phyloP scores from a whole-genome alignment of 2,113 vertebrate species.

The Dryoscopus gambensis region DNA sequence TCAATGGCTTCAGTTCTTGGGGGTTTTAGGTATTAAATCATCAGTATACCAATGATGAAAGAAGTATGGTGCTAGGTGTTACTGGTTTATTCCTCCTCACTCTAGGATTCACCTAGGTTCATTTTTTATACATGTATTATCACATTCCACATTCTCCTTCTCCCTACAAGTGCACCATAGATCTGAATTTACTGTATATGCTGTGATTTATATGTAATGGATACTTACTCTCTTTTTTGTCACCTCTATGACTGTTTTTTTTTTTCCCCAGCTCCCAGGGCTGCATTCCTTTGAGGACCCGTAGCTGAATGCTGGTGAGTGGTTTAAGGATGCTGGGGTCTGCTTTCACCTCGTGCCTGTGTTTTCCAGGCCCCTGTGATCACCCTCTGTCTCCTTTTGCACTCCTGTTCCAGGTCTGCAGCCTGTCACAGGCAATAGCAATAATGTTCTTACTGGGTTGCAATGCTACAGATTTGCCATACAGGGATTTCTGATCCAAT shows the following conservation, averaged over 20 bases:
- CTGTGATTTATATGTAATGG: background rate
- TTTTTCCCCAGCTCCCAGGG: background rate
- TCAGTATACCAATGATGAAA: background rate
- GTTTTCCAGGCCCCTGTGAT: background rate
- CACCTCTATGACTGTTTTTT: fast-evolving
- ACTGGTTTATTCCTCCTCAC: background rate
- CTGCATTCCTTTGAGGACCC: background rate
- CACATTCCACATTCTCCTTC: background rate
- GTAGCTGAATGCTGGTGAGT: background rate
- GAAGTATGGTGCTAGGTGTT: background rate
- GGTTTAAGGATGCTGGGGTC: background rate
- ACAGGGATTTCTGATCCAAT: background rate
- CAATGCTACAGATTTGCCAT: background rate
- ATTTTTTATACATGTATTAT: background rate
- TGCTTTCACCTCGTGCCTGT: background rate
- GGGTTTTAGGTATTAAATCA: background rate
- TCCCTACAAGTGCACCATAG: background rate
- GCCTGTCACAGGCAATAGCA: background rate
- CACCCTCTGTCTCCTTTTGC: background rate
- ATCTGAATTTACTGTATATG: background rate
- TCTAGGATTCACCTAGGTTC: background rate
- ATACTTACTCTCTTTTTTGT: background rate
- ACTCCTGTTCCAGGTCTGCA: background rate
- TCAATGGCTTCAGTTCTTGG: background rate
- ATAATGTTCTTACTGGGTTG: background rate